Evolutionary conservation across 1,140 invertebrate species (phyloP).

Genomic region (Ips nitidus): DNA sequence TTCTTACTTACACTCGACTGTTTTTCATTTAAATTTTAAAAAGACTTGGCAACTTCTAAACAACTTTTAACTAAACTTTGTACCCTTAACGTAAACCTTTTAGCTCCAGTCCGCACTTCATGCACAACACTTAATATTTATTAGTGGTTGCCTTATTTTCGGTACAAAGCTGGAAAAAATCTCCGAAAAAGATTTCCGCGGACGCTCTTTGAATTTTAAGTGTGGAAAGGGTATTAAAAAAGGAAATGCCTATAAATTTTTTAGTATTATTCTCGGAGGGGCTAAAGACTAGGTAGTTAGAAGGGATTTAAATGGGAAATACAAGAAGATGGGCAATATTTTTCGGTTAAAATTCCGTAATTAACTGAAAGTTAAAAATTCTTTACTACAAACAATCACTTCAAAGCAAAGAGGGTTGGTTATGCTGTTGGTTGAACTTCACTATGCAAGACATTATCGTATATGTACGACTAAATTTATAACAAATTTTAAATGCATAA

Average conservation of each 20-base stretch:
- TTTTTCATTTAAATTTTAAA: conserved; percentile 3
- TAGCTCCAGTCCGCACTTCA: conserved; percentile 8
- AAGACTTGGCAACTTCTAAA: conserved; percentile 2
- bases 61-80: conserved; percentile 8
- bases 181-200: conserved; percentile 21
- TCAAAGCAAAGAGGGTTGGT: too few relatives aligned
- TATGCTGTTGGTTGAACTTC: too few relatives aligned
- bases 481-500: not conserved
- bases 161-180: conserved; percentile 8
- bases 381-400: too few relatives aligned
- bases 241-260: conserved; percentile 27
- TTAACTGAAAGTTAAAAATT: too few relatives aligned
- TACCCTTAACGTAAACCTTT: conserved; percentile 1
- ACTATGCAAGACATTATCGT: not conserved
- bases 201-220: conserved; percentile 27
- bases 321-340: conserved; percentile 14
- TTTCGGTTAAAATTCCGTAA: not conserved
- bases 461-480: not conserved
- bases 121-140: conserved; percentile 27
- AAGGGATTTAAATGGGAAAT: conserved; percentile 12
- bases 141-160: conserved; percentile 19
- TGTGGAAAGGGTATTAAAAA: conserved; percentile 30
- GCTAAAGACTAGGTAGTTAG: conserved; percentile 14
- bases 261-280: conserved; percentile 24
- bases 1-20: too few relatives aligned